Base-by-base conservation (phyloP, 2,797 vertebrate species). In the Halcyon leucocephala region DNA sequence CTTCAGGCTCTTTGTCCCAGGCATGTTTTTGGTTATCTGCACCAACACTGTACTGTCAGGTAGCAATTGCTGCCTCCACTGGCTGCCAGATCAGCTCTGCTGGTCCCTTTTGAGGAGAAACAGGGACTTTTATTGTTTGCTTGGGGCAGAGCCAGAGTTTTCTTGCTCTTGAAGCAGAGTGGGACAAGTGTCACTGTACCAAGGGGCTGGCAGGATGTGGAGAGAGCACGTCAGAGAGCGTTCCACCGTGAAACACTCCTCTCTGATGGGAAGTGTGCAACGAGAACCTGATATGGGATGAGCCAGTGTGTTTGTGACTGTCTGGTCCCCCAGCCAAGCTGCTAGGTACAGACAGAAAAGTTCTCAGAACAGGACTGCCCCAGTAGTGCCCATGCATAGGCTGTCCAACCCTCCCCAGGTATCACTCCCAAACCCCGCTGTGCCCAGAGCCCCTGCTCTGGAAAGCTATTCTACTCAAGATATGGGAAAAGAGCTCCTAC, bases 141-240 rank as follows among this genome's bases (percentile, higher is more conserved):
- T 51, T 84, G 80, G 37, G 62, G 35, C 62, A 84, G 37, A 82
- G 70, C 48, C 64, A 80, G 41, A 49, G 31, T 6, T 58, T 70
- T 71, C 44, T 86, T 41, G 28, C 28, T 95, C 35, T 37, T 0
- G 2, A 86, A 89, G 61, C 2, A 3, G 61, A 81, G 49, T n/a
- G 52, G 85, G 74, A 81, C 33, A 31, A 91, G 76, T 90, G 90
- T 96, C 69, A 81, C 76, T 74, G 72, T 78, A 88, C 35, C 48
- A 88, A 86, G 65, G 82, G 89, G 65, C 74, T 64, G 60, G 20
- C 89, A 95, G 94, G 89, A 88, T 81, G 69, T 14, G 25, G 64
- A 49, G 69, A 17, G 6, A 31, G 39, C 0, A 0, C 2, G 3
- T 70, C 21, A 39, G 74, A 13, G 48, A 73, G 67, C 35, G 80